Evolutionary conservation across 2,888 invertebrate species (phyloP).

Genomic region (Tyria jacobaeae): DNA sequence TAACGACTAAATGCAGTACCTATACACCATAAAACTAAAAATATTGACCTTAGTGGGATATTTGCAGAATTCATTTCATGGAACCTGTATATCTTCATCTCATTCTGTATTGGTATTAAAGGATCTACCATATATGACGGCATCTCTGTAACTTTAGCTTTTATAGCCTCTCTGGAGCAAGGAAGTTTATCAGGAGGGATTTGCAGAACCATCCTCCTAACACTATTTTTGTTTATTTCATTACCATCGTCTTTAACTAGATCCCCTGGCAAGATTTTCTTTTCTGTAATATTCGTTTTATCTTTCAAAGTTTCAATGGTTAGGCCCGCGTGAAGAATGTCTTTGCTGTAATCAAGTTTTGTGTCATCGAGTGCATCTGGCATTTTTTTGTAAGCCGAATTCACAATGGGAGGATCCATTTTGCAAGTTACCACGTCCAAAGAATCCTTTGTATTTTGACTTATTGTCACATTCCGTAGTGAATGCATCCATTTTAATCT

Average conservation of each 20-base stretch:
- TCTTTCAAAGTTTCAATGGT: constrained; percentile 73
- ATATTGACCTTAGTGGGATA: constrained; percentile 43
- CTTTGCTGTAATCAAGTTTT: constrained; percentile 73
- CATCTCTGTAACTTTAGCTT: constrained; percentile 72
- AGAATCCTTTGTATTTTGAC: constrained; percentile 88
- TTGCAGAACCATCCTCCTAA: constrained; percentile 75
- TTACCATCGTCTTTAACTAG: constrained; percentile 52
- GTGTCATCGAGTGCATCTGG: constrained; percentile 64
- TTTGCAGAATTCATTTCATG: constrained; percentile 69
- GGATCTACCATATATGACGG: constrained; percentile 74
- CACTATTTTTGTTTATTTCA: constrained; percentile 67
- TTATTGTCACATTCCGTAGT: constrained; percentile 91
- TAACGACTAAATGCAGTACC: constrained; percentile 64
- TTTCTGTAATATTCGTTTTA: constrained; percentile 71
- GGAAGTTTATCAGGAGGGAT: constrained; percentile 76
- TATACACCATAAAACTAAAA: constrained; percentile 65
- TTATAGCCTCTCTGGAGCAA: constrained; percentile 72
- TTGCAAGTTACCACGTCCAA: constrained; percentile 91
- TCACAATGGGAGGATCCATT: constrained; percentile 85
- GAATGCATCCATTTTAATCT: constrained; percentile 93
- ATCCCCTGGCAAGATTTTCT: constrained; percentile 59
- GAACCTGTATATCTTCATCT: constrained; percentile 81
- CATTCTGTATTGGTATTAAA: constrained; percentile 79
- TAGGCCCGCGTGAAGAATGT: constrained; percentile 72
- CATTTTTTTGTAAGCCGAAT: constrained; percentile 82